A percentile compares a stretch with the other conserved stretches of the same genome.
Evolutionary conservation across 23 tunicate genomes (phyloP).

Genomic region (Trididemnum nubilum): DNA sequence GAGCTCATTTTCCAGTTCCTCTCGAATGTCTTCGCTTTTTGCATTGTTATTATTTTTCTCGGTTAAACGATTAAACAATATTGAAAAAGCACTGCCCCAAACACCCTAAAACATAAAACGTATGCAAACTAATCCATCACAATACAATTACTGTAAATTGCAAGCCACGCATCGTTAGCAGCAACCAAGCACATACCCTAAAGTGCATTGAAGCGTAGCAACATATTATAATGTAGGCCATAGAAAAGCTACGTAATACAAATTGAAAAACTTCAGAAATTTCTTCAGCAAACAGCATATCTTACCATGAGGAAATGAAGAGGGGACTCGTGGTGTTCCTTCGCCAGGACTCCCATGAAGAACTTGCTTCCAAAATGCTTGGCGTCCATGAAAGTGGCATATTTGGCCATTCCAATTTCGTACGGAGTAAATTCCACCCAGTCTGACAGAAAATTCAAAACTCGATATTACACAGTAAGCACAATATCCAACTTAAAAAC

Average conservation of each 20-base stretch:
- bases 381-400: slow-evolving; percentile 76
- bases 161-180: no score
- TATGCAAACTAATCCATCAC: no score
- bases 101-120: slow-evolving; percentile 63
- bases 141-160: no score
- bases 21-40: slow-evolving; percentile 46
- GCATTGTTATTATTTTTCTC: slow-evolving; percentile 50
- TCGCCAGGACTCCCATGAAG: slow-evolving; percentile 89
- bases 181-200: no score
- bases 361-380: slow-evolving; percentile 79
- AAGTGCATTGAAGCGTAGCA: no score
- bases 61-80: slow-evolving; percentile 77
- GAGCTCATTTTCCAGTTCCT: slow-evolving; percentile 54
- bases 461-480: not conserved
- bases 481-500: no score
- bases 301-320: slow-evolving; percentile 93
- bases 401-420: slow-evolving; percentile 91
- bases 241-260: no score
- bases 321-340: slow-evolving; percentile 70
- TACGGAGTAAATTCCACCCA: slow-evolving; percentile 93
- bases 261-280: no score
- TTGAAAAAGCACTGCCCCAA: slow-evolving; percentile 98
- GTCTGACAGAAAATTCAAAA: slow-evolving; percentile 35
- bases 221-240: no score
- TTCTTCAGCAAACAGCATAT: no score